Conservation (phyloP, 2,888 invertebrate genomes). For the Keiferia lycopersicella region DNA sequence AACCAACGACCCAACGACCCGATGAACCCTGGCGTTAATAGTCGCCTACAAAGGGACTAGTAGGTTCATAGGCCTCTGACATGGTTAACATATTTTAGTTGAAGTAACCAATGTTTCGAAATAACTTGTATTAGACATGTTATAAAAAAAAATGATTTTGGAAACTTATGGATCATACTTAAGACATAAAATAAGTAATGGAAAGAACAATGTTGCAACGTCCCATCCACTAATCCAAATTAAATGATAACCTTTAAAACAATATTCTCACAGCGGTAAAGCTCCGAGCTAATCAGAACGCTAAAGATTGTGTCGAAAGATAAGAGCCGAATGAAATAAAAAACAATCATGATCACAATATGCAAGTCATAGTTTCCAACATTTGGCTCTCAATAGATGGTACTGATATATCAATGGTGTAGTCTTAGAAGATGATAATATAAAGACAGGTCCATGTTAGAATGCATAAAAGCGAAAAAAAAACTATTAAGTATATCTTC, state of each 20-base stretch:
- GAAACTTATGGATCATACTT: too few species aligned
- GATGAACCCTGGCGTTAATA: too few species aligned
- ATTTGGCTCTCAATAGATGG: slow-evolving; percentile 68
- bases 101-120: too few species aligned
- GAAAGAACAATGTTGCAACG: neutral
- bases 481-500: neutral
- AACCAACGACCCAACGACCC: too few species aligned
- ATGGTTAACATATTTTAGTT: too few species aligned
- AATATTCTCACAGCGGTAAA: slow-evolving; percentile 67
- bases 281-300: slow-evolving; percentile 77
- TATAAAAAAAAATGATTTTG: too few species aligned
- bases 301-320: slow-evolving; percentile 79
- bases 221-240: neutral
- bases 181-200: too few species aligned
- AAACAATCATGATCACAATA: slow-evolving; percentile 76
- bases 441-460: neutral
- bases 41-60: too few species aligned
- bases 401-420: slow-evolving; percentile 58
- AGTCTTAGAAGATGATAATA: slow-evolving; percentile 7
- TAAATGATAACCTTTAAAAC: slow-evolving; percentile 27
- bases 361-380: slow-evolving; percentile 78
- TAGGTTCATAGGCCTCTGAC: too few species aligned
- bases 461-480: too few species aligned
- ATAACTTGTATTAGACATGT: too few species aligned
- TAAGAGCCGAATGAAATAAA: slow-evolving; percentile 59